A percentile compares a stretch with the other conserved stretches of the same genome.
phyloP scores from a whole-genome alignment of 2,797 vertebrate species.

The Percopsis omiscomaycus region DNA sequence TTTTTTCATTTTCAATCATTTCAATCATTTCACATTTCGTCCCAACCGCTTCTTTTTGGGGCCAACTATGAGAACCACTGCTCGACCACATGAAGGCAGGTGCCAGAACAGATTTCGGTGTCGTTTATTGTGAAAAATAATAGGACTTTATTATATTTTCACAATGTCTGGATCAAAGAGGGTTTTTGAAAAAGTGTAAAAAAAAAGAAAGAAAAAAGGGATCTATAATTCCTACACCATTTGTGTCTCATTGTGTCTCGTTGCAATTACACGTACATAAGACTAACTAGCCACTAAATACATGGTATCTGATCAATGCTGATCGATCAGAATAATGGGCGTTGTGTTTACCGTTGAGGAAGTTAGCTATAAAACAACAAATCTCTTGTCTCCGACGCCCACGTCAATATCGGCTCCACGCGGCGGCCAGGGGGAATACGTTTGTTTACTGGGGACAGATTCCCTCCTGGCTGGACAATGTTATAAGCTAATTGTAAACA shows the following conservation, averaged over 20 bases:
- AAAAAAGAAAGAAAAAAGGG: slow-evolving; percentile 1
- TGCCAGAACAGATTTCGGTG: slow-evolving; percentile 47
- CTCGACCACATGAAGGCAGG: slow-evolving; percentile 15
- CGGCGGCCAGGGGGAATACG: too few relatives aligned
- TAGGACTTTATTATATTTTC: slow-evolving; percentile 69
- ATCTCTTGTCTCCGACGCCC: too few relatives aligned
- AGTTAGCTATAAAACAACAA: neutral
- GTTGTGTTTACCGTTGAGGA: slow-evolving; percentile 13
- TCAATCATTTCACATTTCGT: too few relatives aligned
- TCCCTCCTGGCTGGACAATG: neutral
- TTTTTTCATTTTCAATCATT: too few relatives aligned
- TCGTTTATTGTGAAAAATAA: slow-evolving; percentile 69
- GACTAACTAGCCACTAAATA: too few relatives aligned
- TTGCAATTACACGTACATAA: too few relatives aligned
- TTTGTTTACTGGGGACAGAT: slow-evolving; percentile 3
- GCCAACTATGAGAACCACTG: neutral
- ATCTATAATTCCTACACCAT: neutral
- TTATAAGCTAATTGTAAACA: slow-evolving; percentile 23
- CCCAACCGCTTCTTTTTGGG: too few relatives aligned
- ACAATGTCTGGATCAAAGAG: slow-evolving; percentile 53
- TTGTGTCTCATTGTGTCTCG: too few relatives aligned
- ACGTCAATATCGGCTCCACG: too few relatives aligned
- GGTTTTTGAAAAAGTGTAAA: slow-evolving; percentile 4
- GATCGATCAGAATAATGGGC: too few relatives aligned
- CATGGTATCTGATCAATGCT: too few relatives aligned